phyloP scores from a whole-genome alignment of 2,113 vertebrate species.

The Oryzias curvinotus region DNA sequence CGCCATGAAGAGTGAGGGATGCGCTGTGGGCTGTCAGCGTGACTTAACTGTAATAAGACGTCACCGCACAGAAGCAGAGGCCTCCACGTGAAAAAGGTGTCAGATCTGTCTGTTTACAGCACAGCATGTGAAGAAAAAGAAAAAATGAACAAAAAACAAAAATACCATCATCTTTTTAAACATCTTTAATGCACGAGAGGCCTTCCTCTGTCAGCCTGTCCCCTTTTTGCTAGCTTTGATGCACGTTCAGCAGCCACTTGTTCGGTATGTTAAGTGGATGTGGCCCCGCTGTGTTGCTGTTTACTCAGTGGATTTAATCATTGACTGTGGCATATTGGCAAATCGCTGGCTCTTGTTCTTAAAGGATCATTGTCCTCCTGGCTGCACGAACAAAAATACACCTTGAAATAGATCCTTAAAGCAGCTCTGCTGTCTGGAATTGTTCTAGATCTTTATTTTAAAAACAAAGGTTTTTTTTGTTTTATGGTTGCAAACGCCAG shows the following conservation, averaged over 20 bases:
- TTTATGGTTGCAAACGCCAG: not conserved
- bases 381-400: slow-evolving; percentile 1
- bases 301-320: slow-evolving; percentile 21
- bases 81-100: slow-evolving; percentile 23
- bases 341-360: slow-evolving; percentile 8
- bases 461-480: slow-evolving; percentile 1
- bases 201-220: slow-evolving; percentile 48
- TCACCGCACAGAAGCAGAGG: slow-evolving; percentile 16
- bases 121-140: slow-evolving; percentile 6
- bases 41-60: slow-evolving; percentile 56
- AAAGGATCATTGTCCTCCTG: slow-evolving; percentile 1
- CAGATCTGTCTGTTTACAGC: slow-evolving; percentile 1
- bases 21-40: slow-evolving; percentile 46
- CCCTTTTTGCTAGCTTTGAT: slow-evolving; percentile 39
- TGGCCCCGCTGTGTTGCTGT: not conserved
- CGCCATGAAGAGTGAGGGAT: slow-evolving; percentile 39
- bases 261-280: slow-evolving; percentile 21
- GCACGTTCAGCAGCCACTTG: slow-evolving; percentile 44
- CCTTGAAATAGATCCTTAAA: slow-evolving; percentile 11
- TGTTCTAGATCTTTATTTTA: not conserved
- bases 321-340: slow-evolving; percentile 5
- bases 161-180: slow-evolving; percentile 42
- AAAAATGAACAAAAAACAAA: slow-evolving; percentile 39
- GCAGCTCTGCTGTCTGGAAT: not conserved
- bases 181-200: slow-evolving; percentile 48